phyloP scores from a whole-genome alignment of 2,113 vertebrate species.

The Microtus pennsylvanicus region DNA sequence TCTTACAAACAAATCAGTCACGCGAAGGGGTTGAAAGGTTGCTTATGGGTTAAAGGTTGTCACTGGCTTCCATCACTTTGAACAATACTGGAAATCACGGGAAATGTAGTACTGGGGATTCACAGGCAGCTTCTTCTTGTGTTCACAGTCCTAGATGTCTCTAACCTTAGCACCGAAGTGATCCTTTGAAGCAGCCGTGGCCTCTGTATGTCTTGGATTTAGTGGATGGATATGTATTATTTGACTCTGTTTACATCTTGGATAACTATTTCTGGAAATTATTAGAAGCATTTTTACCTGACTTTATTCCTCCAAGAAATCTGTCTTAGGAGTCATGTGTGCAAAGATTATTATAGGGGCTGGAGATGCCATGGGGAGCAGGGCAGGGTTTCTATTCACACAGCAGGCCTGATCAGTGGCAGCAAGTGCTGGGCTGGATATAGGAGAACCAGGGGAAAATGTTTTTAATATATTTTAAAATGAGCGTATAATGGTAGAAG shows the following conservation, averaged over 20 bases:
- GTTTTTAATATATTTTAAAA: background rate
- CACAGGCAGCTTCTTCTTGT: background rate
- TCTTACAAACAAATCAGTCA: background rate
- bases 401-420: background rate
- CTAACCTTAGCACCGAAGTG: background rate
- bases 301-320: conserved; percentile 25
- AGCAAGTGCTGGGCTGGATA: background rate
- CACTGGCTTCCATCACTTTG: background rate
- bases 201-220: conserved; percentile 18
- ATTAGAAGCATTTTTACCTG: background rate
- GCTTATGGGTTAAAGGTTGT: background rate
- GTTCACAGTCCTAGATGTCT: background rate
- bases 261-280: conserved; percentile 3
- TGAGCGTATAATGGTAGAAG: background rate
- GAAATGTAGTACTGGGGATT: background rate
- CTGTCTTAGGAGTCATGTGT: conserved; percentile 17
- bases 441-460: background rate
- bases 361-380: background rate
- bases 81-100: background rate
- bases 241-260: background rate
- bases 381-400: background rate
- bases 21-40: background rate
- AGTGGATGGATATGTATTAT: background rate
- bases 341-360: background rate
- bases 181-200: background rate